Evolutionary conservation across 2,797 vertebrate genomes (phyloP).

Genomic region (Carcharodon carcharias): DNA sequence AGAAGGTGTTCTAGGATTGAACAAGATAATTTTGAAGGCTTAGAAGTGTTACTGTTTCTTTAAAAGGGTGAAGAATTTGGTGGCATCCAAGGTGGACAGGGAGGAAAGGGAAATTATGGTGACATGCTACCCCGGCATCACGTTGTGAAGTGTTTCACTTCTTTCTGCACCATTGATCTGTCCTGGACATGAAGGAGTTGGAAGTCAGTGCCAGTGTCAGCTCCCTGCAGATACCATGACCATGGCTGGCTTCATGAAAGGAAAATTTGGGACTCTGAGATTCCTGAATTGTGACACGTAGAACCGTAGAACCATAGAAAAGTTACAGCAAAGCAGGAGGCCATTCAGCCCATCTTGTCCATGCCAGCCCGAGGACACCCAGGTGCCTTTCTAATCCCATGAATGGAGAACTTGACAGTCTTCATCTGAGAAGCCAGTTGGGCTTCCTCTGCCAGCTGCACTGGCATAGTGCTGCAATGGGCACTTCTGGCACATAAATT

Average conservation of each 20-base stretch:
- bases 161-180: not conserved
- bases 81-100: not conserved
- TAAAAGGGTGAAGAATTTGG: not conserved
- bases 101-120: too few species aligned
- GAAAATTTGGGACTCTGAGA: not conserved
- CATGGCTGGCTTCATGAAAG: not conserved
- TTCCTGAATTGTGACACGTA: not conserved
- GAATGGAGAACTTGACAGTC: not conserved
- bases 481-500: not conserved
- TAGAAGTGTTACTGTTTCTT: not conserved
- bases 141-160: not conserved
- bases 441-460: not conserved
- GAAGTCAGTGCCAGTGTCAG: not conserved
- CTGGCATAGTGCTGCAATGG: not conserved
- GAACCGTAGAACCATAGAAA: too few species aligned
- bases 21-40: not conserved
- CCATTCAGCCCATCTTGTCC: too few species aligned
- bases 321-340: too few species aligned
- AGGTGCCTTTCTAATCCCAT: too few species aligned
- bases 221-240: not conserved
- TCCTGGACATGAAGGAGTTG: not conserved
- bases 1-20: not conserved
- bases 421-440: not conserved
- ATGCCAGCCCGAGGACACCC: too few species aligned
- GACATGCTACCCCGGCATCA: not conserved